Evolutionary conservation across 2,113 vertebrate species (phyloP).

Genomic region (Coryphaenoides rupestris): DNA sequence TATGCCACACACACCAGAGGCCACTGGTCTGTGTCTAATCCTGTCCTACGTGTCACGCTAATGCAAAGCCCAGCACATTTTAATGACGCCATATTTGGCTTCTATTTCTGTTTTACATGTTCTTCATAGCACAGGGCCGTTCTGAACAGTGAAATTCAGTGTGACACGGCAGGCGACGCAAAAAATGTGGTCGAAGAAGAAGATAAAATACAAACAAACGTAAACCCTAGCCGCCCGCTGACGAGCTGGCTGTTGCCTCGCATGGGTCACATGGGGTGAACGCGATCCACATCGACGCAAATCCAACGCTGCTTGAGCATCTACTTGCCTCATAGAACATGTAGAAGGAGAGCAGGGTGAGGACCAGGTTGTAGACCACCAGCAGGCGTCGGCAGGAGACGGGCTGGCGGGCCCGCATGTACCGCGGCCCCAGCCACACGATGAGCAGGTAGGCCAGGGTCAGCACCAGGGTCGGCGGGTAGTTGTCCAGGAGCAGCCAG

Average conservation of each 20-base stretch:
- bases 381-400: slow-evolving; percentile 84
- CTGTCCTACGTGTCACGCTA: background rate
- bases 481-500: slow-evolving; percentile 92
- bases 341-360: slow-evolving; percentile 89
- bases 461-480: slow-evolving; percentile 85
- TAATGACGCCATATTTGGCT: too few relatives aligned
- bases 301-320: too few relatives aligned
- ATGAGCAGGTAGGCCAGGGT: slow-evolving; percentile 87
- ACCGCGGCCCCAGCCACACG: slow-evolving; percentile 93
- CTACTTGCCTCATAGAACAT: slow-evolving; percentile 93
- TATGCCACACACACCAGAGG: slow-evolving; percentile 7
- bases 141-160: too few relatives aligned
- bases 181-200: too few relatives aligned
- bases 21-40: slow-evolving; percentile 7
- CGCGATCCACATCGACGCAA: too few relatives aligned
- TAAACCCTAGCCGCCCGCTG: too few relatives aligned
- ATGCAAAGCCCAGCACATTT: background rate
- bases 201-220: too few relatives aligned
- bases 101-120: too few relatives aligned
- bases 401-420: slow-evolving; percentile 84
- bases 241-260: too few relatives aligned
- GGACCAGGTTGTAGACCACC: slow-evolving; percentile 88
- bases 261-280: too few relatives aligned
- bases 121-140: too few relatives aligned
- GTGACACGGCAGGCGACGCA: too few relatives aligned